Evolutionary conservation across 2,888 invertebrate genomes (phyloP).

Genomic region (Sinotaia quadrata): DNA sequence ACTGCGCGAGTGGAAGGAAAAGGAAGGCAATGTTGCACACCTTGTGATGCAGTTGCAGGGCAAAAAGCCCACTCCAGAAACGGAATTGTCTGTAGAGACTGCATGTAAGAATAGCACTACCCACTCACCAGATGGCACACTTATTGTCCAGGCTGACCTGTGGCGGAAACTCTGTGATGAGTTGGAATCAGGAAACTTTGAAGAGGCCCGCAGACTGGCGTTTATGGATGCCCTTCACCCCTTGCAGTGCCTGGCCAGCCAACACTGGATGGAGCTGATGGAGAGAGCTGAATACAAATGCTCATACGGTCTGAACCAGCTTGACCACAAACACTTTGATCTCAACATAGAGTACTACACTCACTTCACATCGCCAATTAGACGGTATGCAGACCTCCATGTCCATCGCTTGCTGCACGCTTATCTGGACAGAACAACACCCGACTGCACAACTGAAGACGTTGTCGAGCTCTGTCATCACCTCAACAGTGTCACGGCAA

Average conservation of each 20-base stretch:
- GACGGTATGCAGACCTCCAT: slow-evolving; percentile 45
- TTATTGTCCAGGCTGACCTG: slow-evolving; percentile 35
- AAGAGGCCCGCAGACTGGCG: slow-evolving; percentile 27
- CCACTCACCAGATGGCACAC: too few species aligned
- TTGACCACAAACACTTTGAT: slow-evolving; percentile 43
- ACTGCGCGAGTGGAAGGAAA: not conserved
- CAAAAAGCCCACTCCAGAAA: not conserved
- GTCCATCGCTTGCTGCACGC: slow-evolving; percentile 49
- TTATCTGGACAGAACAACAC: slow-evolving; percentile 16
- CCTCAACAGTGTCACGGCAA: slow-evolving; percentile 40
- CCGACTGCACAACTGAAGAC: slow-evolving; percentile 38
- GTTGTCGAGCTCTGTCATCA: slow-evolving; percentile 43
- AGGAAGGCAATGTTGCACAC: slow-evolving; percentile 20
- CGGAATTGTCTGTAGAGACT: slow-evolving; percentile 8
- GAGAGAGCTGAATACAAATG: slow-evolving; percentile 42
- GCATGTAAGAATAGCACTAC: too few species aligned
- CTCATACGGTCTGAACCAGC: slow-evolving; percentile 22
- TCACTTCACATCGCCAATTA: slow-evolving; percentile 53
- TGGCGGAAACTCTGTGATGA: slow-evolving; percentile 33
- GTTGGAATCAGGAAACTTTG: slow-evolving; percentile 17
- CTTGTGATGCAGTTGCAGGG: slow-evolving; percentile 37
- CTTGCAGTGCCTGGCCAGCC: slow-evolving; percentile 35
- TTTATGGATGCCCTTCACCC: slow-evolving; percentile 43
- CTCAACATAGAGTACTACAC: slow-evolving; percentile 42
- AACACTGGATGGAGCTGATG: slow-evolving; percentile 43